Evolutionary conservation across 2,113 vertebrate genomes (phyloP).

Genomic region (Dasyprocta punctata): DNA sequence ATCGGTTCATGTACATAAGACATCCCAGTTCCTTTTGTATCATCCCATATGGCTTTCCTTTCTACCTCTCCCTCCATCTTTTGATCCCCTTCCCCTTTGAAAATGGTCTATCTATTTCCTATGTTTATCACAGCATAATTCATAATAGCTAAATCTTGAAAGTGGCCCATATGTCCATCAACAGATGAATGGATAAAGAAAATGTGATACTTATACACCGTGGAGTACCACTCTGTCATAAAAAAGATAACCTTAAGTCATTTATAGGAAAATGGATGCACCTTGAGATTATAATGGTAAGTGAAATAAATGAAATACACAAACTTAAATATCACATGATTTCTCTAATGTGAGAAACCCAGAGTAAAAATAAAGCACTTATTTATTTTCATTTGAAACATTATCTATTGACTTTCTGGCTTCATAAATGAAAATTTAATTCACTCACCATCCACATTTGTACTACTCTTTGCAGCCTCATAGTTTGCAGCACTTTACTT

Average conservation of each 20-base stretch:
- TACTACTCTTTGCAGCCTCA: neutral
- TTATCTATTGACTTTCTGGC: neutral
- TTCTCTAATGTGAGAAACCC: neutral
- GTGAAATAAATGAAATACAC: neutral
- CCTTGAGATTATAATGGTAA: neutral
- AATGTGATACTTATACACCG: neutral
- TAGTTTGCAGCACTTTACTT: neutral
- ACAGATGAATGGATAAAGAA: neutral
- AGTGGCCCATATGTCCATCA: too few species aligned
- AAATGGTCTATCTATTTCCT: too few species aligned
- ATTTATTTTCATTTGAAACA: conserved; percentile 52
- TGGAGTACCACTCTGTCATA: neutral
- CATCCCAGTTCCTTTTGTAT: too few species aligned
- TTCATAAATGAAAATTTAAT: neutral
- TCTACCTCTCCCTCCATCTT: too few species aligned
- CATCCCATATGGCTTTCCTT: too few species aligned
- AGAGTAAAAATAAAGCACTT: neutral
- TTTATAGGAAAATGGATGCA: neutral
- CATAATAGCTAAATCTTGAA: too few species aligned
- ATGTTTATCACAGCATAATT: neutral
- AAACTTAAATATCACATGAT: neutral
- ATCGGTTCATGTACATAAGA: too few species aligned
- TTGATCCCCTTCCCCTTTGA: too few species aligned
- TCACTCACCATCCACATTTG: neutral
- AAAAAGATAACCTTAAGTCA: neutral